Percentiles rank a stretch among this genome's conserved stretches.
These are phyloP conservation scores for Cromileptes altivelis DNA, from an alignment of 2,113 vertebrate species.

Conservation along the genomic window DNA sequence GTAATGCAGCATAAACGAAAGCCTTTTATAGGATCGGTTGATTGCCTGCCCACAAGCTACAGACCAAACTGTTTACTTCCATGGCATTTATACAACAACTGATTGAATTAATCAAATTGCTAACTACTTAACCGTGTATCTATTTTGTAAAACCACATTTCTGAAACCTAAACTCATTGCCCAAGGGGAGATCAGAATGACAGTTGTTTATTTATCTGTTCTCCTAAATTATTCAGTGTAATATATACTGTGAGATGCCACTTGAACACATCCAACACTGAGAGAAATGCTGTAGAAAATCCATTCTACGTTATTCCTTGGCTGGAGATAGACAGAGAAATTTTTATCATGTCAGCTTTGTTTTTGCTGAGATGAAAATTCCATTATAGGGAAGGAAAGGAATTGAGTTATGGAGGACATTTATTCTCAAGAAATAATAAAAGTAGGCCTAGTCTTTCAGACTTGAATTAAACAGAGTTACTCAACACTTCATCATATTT, in stretches of 20 bases:
- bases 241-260: background rate
- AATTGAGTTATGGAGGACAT: background rate
- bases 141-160: conserved; percentile 10
- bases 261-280: background rate
- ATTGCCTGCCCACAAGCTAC: background rate
- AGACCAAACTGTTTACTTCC: background rate
- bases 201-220: conserved; percentile 30
- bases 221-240: conserved; percentile 25
- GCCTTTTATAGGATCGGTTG: background rate
- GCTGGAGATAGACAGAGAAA: background rate
- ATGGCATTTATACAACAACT: background rate
- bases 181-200: conserved; percentile 14
- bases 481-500: too few relatives aligned
- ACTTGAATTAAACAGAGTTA: background rate
- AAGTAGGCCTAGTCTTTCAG: background rate
- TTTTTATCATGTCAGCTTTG: conserved; percentile 42
- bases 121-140: background rate
- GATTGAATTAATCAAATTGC: conserved; percentile 2
- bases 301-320: conserved; percentile 19
- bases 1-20: background rate
- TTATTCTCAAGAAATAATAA: background rate
- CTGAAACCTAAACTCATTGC: background rate
- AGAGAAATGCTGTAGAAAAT: conserved; percentile 43
- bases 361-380: conserved; percentile 36
- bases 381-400: background rate